Evolutionary conservation across 2,888 invertebrate genomes (phyloP).

Genomic region (Apantesis nais): DNA sequence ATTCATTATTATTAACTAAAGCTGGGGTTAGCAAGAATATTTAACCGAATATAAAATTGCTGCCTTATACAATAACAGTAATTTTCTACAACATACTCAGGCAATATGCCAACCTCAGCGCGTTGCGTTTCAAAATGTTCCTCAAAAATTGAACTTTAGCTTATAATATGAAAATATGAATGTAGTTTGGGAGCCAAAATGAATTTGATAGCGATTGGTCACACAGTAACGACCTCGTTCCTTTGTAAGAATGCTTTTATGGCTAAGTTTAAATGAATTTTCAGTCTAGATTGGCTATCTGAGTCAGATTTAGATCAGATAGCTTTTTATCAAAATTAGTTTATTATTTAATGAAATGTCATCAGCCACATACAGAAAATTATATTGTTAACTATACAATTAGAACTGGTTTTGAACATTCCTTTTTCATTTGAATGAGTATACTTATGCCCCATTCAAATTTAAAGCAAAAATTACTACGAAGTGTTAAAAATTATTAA

Average conservation of each 20-base stretch:
- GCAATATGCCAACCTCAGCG: slow-evolving; percentile 6
- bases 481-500: too few species aligned
- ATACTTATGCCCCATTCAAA: too few species aligned
- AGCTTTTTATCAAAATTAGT: neutral
- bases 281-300: neutral
- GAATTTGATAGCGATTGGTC: slow-evolving; percentile 25
- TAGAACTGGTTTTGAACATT: too few species aligned
- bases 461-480: too few species aligned
- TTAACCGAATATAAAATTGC: neutral
- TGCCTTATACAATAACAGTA: neutral
- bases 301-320: neutral
- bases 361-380: neutral
- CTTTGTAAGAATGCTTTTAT: slow-evolving; percentile 5
- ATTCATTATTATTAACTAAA: neutral
- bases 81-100: neutral
- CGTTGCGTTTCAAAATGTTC: neutral
- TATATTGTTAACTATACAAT: neutral
- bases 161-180: slow-evolving; percentile 19
- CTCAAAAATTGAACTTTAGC: slow-evolving; percentile 11
- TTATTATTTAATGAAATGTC: neutral
- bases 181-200: slow-evolving; percentile 11
- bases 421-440: too few species aligned
- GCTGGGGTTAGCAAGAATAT: neutral
- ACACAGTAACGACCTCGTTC: neutral
- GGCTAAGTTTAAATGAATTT: slow-evolving; percentile 8